These are phyloP conservation scores for Cantharis flavilabris DNA, from an alignment of 2,888 invertebrate species.

Conservation along the genomic window DNA sequence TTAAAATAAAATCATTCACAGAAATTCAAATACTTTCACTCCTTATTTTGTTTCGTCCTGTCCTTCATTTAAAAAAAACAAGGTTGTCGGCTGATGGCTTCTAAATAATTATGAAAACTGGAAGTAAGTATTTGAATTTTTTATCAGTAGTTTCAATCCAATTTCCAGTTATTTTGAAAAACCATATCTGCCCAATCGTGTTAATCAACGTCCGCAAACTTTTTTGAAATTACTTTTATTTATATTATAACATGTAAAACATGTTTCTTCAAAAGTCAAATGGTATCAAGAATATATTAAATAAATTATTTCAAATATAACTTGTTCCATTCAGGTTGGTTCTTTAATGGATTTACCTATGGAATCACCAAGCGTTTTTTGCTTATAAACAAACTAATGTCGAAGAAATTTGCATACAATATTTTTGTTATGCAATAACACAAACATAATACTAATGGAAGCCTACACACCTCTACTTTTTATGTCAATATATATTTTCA, in stretches of 20 bases:
- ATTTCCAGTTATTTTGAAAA: not conserved
- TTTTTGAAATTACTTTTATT: not conserved
- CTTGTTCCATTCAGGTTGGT: not conserved
- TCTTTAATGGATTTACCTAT: not conserved
- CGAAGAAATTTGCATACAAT: slow-evolving; percentile 7
- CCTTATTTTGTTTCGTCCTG: not conserved
- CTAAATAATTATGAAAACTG: not conserved
- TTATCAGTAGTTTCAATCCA: not conserved
- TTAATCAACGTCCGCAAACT: too few relatives aligned
- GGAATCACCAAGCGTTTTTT: not conserved
- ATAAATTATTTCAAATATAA: not conserved
- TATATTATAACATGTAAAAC: not conserved
- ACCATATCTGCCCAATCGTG: not conserved
- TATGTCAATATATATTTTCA: not conserved
- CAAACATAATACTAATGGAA: slow-evolving; percentile 1
- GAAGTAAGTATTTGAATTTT: not conserved
- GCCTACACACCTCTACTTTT: slow-evolving; percentile 5
- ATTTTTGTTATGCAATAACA: slow-evolving; percentile 3
- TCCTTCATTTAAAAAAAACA: slow-evolving; percentile 6
- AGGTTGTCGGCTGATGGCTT: slow-evolving; percentile 3
- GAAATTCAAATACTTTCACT: slow-evolving; percentile 4
- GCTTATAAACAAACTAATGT: not conserved
- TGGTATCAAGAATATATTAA: not conserved
- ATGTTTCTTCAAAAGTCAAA: not conserved
- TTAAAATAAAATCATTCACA: not conserved